Evolutionary conservation across 1,140 invertebrate species (phyloP), one percentile per base, ranked within the genome.

Genomic region (Nilaparvata lugens): DNA sequence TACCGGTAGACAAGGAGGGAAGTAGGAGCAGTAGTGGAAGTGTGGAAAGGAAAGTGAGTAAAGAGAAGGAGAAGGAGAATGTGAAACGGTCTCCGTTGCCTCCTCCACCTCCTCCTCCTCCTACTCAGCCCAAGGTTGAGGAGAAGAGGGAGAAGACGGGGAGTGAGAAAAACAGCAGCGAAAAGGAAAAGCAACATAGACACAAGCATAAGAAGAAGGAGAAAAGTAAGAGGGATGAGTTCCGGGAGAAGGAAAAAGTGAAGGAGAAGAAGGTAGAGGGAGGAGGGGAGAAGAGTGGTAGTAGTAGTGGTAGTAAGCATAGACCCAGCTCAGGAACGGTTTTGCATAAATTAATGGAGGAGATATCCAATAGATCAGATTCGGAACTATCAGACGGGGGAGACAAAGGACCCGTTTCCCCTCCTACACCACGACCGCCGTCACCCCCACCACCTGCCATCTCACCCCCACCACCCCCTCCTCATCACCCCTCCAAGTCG

Each of bases 151-250:
- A 79, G 56, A 78, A 78, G 60, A 71, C 71, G 2, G 78, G 80
- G 51, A 82, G 80, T 66, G 67, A 74, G 23, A 80, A 82, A 51
- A 64, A 71, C 62, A 63, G 25, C 62, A 14, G 71, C 68, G 19
- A 76, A 0, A 73, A 73, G 55, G 74, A 77, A 11, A 73, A 73
- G 21, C n/a, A 35, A 35, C 70, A 72, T 18, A 76, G 74, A 55
- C 76, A 80, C 45, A 78, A 79, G 43, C 75, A 78, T 25, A 76
- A 85, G 31, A 82, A 81, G 64, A 76, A 74, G 24, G 79, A 62
- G 45, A 63, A 72, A 52, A 73, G 74, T 25, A 74, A 69, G 4
- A 74, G 75, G 52, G 55, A 65, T 9, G 65, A 68, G 4, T 59
- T 61, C 3, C 62, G 61, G 43, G 61, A 66, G 18, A 65, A 62